A percentile compares a stretch with the other conserved stretches of the same genome.
These are phyloP conservation scores for Bradypodion pumilum DNA, from an alignment of 2,797 vertebrate species.

Conservation along the genomic window DNA sequence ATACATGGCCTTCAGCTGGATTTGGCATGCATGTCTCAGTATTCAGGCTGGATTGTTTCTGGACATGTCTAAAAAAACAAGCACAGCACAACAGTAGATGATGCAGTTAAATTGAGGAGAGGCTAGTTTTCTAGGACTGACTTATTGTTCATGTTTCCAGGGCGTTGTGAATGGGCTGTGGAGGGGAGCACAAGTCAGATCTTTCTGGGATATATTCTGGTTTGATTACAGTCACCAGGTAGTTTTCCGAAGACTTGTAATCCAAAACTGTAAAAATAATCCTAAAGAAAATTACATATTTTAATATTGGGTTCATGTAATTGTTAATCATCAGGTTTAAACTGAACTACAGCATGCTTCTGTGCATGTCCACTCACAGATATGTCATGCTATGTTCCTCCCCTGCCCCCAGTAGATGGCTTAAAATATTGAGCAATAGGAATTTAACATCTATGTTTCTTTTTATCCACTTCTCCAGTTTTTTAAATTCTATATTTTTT, in stretches of 20 bases:
- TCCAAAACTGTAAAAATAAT: neutral
- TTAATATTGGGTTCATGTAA: neutral
- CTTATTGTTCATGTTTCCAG: neutral
- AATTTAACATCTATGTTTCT: too few relatives aligned
- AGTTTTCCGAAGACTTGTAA: neutral
- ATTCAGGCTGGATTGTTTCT: neutral
- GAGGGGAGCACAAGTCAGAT: neutral
- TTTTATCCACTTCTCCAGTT: neutral
- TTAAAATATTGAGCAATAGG: neutral
- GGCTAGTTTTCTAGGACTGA: neutral
- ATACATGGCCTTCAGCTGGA: neutral
- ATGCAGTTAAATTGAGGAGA: neutral
- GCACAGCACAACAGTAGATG: neutral
- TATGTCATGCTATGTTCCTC: neutral
- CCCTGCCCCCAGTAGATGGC: neutral
- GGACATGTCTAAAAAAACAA: neutral
- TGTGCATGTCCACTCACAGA: neutral
- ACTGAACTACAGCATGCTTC: neutral
- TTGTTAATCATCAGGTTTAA: neutral
- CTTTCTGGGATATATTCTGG: neutral
- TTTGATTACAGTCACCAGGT: neutral
- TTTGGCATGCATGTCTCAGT: neutral
- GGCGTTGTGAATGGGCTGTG: neutral
- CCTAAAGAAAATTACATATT: neutral
- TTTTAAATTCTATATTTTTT: neutral